phyloP scores from a whole-genome alignment of 2,888 invertebrate species.

The Gastracanthus pulcherrimus region DNA sequence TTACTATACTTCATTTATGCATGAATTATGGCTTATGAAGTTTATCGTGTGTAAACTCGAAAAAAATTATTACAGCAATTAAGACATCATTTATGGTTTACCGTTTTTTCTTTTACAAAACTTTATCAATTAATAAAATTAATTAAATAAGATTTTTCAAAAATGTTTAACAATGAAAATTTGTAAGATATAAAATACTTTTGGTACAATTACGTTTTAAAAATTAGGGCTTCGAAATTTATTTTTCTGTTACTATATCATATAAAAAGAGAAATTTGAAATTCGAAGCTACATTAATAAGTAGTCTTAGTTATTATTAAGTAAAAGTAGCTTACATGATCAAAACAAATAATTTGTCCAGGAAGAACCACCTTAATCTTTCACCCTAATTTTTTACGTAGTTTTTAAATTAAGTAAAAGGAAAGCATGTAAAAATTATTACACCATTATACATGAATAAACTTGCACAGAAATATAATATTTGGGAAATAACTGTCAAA shows the following conservation, averaged over 20 bases:
- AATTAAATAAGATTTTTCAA: background rate
- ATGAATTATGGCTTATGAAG: background rate
- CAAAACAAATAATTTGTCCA: background rate
- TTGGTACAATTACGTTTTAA: background rate
- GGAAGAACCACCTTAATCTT: background rate
- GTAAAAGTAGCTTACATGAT: background rate
- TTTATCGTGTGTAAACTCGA: background rate
- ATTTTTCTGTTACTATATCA: background rate
- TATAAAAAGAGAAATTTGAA: background rate
- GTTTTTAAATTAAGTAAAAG: background rate
- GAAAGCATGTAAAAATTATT: background rate
- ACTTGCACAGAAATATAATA: too few species aligned
- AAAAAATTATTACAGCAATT: too few species aligned
- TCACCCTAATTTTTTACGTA: constrained; percentile 14
- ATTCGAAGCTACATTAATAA: too few species aligned
- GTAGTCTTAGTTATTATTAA: background rate
- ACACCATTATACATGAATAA: background rate
- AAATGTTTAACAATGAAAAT: background rate
- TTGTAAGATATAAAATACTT: too few species aligned
- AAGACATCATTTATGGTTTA: too few species aligned
- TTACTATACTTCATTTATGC: background rate
- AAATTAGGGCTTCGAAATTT: constrained; percentile 1
- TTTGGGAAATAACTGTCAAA: background rate
- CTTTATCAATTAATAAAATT: background rate
- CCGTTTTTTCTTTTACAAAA: background rate